Conservation (phyloP, 2,888 invertebrate genomes). For the Conistra vaccinii region DNA sequence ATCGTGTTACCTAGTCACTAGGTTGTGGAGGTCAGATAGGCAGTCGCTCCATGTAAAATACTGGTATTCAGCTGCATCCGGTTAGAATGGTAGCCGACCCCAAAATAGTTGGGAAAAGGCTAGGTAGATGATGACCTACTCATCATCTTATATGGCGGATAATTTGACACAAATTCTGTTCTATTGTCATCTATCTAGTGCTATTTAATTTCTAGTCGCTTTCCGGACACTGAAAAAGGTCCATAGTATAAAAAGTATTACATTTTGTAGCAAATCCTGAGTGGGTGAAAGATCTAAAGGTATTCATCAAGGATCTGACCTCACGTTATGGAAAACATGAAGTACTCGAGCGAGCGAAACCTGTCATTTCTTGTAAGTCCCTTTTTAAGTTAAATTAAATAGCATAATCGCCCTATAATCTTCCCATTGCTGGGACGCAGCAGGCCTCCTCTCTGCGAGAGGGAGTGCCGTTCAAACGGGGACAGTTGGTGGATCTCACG, state of each 20-base stretch:
- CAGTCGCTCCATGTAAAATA: too few relatives aligned
- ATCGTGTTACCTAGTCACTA: too few relatives aligned
- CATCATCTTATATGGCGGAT: neutral
- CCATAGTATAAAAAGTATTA: neutral
- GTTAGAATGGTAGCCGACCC: too few relatives aligned
- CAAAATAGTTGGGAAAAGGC: too few relatives aligned
- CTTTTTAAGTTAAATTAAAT: neutral
- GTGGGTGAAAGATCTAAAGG: slow-evolving; percentile 70
- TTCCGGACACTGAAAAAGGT: neutral
- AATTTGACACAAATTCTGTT: neutral
- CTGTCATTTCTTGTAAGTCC: slow-evolving; percentile 51
- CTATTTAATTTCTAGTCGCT: neutral
- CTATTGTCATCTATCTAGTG: neutral
- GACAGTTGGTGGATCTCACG: neutral
- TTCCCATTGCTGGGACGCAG: neutral
- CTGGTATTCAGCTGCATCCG: too few relatives aligned
- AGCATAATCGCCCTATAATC: neutral
- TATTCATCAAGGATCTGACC: slow-evolving; percentile 65
- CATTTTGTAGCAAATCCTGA: slow-evolving; percentile 27
- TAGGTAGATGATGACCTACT: too few relatives aligned
- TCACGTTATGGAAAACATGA: slow-evolving; percentile 49
- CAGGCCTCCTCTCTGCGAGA: neutral
- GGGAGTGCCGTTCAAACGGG: neutral
- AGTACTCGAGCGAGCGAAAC: slow-evolving; percentile 54
- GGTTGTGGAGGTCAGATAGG: too few relatives aligned